Evolutionary conservation across 2,113 vertebrate species (phyloP).

Genomic region (Hemibagrus wyckioides): DNA sequence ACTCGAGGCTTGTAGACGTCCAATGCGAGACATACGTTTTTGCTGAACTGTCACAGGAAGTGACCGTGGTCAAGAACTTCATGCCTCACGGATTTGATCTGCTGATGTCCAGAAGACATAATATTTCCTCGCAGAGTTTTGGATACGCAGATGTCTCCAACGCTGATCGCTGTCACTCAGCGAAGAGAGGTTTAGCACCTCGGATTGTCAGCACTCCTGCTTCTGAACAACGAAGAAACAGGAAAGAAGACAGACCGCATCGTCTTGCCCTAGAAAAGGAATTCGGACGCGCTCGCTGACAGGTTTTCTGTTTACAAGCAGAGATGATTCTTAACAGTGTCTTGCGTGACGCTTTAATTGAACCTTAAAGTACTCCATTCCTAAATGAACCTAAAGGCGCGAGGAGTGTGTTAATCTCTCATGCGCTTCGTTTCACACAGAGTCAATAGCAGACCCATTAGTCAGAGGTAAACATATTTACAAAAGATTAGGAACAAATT

Average conservation of each 20-base stretch:
- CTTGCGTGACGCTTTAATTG: not conserved
- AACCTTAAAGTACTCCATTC: not conserved
- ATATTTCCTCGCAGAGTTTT: not conserved
- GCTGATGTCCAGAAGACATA: not conserved
- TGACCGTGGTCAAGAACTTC: not conserved
- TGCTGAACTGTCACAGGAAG: not conserved
- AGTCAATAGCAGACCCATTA: constrained; percentile 1
- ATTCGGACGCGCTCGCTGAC: not conserved
- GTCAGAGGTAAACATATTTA: not conserved
- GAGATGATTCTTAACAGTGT: not conserved
- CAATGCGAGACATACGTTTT: not conserved
- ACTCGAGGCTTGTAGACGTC: not conserved
- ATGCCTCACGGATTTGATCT: not conserved
- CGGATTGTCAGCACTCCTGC: not conserved
- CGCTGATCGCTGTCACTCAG: not conserved
- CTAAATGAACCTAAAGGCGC: not conserved
- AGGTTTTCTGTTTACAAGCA: not conserved
- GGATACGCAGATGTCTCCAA: not conserved
- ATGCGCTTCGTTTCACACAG: not conserved
- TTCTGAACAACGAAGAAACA: not conserved
- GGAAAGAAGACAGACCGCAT: not conserved
- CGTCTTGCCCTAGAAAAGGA: not conserved
- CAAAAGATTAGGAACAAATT: not conserved
- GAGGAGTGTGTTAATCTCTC: not conserved
- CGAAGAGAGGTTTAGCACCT: not conserved